These are phyloP conservation scores for Otus scops DNA, from an alignment of 2,797 vertebrate species.

Conservation along the genomic window DNA sequence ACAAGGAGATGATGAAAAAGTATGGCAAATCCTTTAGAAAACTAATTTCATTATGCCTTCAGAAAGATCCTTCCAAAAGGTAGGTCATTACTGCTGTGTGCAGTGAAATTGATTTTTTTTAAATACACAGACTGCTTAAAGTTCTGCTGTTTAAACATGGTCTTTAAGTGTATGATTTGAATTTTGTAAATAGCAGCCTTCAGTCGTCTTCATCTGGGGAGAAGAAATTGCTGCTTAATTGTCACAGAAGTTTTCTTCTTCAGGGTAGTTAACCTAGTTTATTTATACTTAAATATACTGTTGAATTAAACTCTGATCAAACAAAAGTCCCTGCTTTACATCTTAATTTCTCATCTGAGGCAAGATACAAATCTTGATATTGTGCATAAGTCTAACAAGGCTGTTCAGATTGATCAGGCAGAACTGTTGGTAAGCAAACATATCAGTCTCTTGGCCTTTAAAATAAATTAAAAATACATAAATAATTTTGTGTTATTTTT, in stretches of 20 bases:
- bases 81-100: conserved; percentile 61
- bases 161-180: neutral
- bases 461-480: neutral
- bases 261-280: neutral
- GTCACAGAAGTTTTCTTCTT: neutral
- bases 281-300: neutral
- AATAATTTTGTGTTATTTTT: conserved; percentile 9
- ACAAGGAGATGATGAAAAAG: conserved; percentile 95
- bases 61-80: conserved; percentile 98
- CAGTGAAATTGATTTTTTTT: neutral
- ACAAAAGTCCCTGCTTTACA: neutral
- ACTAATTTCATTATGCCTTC: conserved; percentile 95
- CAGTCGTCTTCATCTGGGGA: neutral
- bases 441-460: conserved; percentile 4
- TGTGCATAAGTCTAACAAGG: neutral
- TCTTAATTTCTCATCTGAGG: neutral
- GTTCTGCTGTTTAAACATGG: neutral
- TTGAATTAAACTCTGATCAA: neutral
- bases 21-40: conserved; percentile 98
- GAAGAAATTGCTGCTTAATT: neutral
- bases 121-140: neutral
- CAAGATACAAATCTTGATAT: neutral
- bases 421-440: conserved; percentile 17
- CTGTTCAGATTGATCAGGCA: neutral
- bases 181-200: neutral